A percentile compares a stretch with the other conserved stretches of the same genome.
Evolutionary conservation across 2,113 vertebrate species (phyloP).

Genomic region (Camelus dromedarius): DNA sequence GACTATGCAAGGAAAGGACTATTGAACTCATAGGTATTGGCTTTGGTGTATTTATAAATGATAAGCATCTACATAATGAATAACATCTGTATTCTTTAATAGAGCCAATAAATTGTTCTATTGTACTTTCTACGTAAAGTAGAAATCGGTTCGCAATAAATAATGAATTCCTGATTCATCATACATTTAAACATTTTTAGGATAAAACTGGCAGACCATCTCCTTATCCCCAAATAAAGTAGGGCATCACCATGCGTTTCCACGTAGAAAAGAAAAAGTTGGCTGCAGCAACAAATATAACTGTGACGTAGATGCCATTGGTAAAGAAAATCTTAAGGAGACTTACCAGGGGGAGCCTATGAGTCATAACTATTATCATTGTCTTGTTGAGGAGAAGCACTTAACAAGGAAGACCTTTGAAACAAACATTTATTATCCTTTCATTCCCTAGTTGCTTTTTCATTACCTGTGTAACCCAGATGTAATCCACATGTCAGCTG

Average conservation of each 20-base stretch:
- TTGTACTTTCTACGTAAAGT: background rate
- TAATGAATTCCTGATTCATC: background rate
- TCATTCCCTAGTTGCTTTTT: background rate
- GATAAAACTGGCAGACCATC: background rate
- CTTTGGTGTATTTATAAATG: background rate
- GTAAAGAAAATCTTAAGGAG: background rate
- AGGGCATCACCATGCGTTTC: background rate
- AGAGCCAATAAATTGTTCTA: background rate
- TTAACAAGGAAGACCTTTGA: background rate
- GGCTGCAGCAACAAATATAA: background rate
- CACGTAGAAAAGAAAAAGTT: background rate
- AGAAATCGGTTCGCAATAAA: background rate
- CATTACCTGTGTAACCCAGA: conserved; percentile 25
- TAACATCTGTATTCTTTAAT: background rate
- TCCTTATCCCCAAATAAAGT: background rate
- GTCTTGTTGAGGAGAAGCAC: background rate
- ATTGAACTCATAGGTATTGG: background rate
- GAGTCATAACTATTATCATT: background rate
- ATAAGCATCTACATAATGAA: background rate
- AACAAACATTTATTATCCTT: background rate
- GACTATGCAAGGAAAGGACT: background rate
- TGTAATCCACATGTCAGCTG: conserved; percentile 1
- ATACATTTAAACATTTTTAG: background rate
- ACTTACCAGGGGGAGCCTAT: background rate
- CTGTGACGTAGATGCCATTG: background rate